Conservation (phyloP, 1,140 invertebrate species). For the Laodelphax striatellus region DNA sequence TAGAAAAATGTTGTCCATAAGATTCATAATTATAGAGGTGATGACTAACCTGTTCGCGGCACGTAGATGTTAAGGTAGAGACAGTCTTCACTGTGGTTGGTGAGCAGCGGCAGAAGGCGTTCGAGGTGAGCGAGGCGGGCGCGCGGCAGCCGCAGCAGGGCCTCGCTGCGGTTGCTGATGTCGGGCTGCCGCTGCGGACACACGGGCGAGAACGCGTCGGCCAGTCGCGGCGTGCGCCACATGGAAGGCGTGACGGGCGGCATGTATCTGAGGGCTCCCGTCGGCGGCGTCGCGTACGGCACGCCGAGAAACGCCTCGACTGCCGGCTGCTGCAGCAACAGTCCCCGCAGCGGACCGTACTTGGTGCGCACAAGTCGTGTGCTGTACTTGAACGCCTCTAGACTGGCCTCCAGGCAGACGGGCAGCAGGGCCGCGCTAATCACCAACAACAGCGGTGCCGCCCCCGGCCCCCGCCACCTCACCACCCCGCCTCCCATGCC, state of each 20-base stretch:
- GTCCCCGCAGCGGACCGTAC: conserved; percentile 74
- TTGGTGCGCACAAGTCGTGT: conserved; percentile 71
- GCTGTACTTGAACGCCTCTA: conserved; percentile 55
- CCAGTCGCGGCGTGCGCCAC: conserved; percentile 70
- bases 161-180: conserved; percentile 57
- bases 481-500: background rate
- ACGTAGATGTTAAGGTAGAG: conserved; percentile 94
- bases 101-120: conserved; percentile 64
- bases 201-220: conserved; percentile 71
- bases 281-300: conserved; percentile 77
- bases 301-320: conserved; percentile 93
- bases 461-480: conserved; percentile 5
- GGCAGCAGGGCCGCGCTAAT: conserved; percentile 34
- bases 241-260: conserved; percentile 82
- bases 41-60: conserved; percentile 60
- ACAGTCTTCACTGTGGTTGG: conserved; percentile 93
- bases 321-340: conserved; percentile 60
- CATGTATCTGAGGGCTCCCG: conserved; percentile 75
- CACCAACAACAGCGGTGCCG: conserved; percentile 22
- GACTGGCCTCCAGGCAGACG: conserved; percentile 29
- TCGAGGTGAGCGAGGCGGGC: conserved; percentile 69
- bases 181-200: conserved; percentile 75
- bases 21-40: too few species aligned
- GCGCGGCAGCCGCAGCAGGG: conserved; percentile 59
- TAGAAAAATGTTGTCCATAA: too few species aligned